A percentile compares a stretch with the other conserved stretches of the same genome.
phyloP scores from a whole-genome alignment of 2,797 vertebrate genomes.

The Holocentrus rufus region DNA sequence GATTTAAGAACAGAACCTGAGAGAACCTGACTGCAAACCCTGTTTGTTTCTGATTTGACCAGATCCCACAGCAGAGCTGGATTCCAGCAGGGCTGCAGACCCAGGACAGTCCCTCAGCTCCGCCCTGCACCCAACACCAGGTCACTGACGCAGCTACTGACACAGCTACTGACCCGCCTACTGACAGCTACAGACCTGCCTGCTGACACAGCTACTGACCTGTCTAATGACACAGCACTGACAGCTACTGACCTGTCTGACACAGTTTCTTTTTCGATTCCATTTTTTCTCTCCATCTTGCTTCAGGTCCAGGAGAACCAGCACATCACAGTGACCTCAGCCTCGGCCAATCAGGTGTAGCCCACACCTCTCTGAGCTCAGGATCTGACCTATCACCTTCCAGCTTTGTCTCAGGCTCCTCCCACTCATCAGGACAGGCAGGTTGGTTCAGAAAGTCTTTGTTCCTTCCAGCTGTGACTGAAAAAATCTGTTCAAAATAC shows the following conservation, averaged over 20 bases:
- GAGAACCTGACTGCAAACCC: too few relatives aligned
- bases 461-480: not conserved
- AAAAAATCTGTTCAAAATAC: not conserved
- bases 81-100: not conserved
- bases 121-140: conserved; percentile 62
- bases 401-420: conserved; percentile 41
- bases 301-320: conserved; percentile 28
- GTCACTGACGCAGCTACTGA: conserved; percentile 45
- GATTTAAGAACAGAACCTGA: too few relatives aligned
- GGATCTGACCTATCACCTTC: conserved; percentile 48
- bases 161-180: too few relatives aligned
- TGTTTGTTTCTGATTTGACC: too few relatives aligned
- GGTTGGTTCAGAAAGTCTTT: conserved; percentile 37
- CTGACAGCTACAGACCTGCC: too few relatives aligned
- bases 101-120: conserved; percentile 35
- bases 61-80: conserved; percentile 53
- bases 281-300: not conserved
- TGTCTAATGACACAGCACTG: too few relatives aligned
- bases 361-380: conserved; percentile 33
- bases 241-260: too few relatives aligned
- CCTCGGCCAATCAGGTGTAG: conserved; percentile 51
- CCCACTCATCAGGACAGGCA: conserved; percentile 40
- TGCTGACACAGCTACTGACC: too few relatives aligned
- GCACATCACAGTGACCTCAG: conserved; percentile 30
- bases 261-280: not conserved